Evolutionary conservation across 2,888 invertebrate genomes (phyloP).

Genomic region (Sphaerophoria taeniata): DNA sequence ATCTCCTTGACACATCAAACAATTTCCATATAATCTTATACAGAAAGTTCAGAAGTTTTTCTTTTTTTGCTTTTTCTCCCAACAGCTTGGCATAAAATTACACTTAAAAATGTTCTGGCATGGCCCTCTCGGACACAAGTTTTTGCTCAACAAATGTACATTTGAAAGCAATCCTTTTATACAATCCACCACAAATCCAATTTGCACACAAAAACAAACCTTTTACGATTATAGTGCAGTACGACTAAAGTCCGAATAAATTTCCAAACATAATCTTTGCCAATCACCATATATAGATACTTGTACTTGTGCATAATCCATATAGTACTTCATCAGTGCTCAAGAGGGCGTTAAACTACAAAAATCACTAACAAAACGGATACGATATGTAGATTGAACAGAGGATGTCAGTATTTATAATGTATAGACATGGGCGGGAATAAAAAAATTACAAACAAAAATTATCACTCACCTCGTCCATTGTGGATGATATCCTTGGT

Average conservation of each 20-base stretch:
- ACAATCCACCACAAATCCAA: constrained; percentile 42
- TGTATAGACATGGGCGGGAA: background rate
- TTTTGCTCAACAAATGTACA: constrained; percentile 54
- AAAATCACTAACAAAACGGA: constrained; percentile 37
- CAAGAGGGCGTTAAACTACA: constrained; percentile 47
- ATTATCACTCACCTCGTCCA: constrained; percentile 63
- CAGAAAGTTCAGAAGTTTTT: background rate
- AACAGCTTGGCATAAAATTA: constrained; percentile 25
- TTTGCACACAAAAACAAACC: constrained; percentile 43
- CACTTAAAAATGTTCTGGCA: background rate
- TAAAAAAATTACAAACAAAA: constrained; percentile 12
- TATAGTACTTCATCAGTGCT: background rate
- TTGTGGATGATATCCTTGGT: constrained; percentile 39
- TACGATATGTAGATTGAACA: background rate
- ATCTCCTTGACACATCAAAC: background rate
- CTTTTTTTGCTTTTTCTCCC: background rate
- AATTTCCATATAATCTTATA: background rate
- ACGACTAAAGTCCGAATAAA: constrained; percentile 4
- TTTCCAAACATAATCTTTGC: constrained; percentile 32
- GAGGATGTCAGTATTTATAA: background rate
- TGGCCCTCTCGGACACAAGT: constrained; percentile 18
- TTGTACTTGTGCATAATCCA: background rate
- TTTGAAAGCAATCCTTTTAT: constrained; percentile 45
- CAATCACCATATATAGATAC: background rate
- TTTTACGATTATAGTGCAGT: constrained; percentile 11